Evolutionary conservation across 92 coral and sea anemone species (phyloP).

Genomic region (Zoanthus solanderi): DNA sequence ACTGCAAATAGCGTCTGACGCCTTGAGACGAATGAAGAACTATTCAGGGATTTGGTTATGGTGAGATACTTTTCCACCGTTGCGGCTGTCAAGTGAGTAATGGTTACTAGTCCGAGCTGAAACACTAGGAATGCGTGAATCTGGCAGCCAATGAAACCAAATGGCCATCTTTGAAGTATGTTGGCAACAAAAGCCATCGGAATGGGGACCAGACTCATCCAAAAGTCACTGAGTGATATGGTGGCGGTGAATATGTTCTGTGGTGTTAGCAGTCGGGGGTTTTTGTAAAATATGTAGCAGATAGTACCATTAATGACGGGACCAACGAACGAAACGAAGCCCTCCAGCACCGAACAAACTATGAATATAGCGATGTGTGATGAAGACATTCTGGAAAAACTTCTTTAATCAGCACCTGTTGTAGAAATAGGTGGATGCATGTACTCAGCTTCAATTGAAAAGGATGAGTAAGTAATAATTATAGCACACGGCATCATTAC

Average conservation of each 20-base stretch:
- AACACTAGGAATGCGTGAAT: conserved; percentile 76
- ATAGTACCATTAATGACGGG: conserved; percentile 61
- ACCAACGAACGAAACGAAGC: conserved; percentile 55
- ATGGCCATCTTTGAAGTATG: conserved; percentile 60
- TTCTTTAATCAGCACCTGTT: background rate
- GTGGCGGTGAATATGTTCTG: conserved; percentile 65
- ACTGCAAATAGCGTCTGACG: conserved; percentile 49
- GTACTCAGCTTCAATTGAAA: no score
- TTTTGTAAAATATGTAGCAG: conserved; percentile 47
- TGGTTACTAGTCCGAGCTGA: conserved; percentile 69
- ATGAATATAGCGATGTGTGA: conserved; percentile 10
- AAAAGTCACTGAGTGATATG: conserved; percentile 61
- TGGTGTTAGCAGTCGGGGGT: conserved; percentile 52
- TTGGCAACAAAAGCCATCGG: conserved; percentile 66
- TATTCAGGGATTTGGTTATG: conserved; percentile 53
- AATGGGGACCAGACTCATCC: conserved; percentile 59
- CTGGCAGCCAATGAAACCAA: conserved; percentile 59
- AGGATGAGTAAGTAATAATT: no score
- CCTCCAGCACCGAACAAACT: conserved; percentile 48
- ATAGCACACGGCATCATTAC: no score
- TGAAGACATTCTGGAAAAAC: background rate
- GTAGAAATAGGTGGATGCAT: no score
- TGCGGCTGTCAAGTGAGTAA: conserved; percentile 64
- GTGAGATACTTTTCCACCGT: conserved; percentile 76
- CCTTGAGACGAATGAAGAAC: conserved; percentile 51